Evolutionary conservation across 2,888 invertebrate species (phyloP).

Genomic region (Odiellus spinosus): DNA sequence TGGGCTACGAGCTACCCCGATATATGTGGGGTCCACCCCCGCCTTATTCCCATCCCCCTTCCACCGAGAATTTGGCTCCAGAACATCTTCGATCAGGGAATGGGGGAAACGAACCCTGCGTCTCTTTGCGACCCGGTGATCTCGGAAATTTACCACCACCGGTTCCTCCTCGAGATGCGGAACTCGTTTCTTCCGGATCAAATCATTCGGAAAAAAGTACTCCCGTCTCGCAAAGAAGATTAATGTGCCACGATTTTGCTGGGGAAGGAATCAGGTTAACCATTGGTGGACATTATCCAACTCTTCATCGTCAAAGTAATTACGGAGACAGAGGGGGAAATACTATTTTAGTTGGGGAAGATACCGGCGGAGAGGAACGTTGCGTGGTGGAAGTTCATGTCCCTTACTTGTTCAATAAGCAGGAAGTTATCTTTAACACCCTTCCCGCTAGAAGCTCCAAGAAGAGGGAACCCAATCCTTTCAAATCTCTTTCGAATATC

Average conservation of each 20-base stretch:
- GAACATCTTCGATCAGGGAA: slow-evolving; percentile 3
- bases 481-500: slow-evolving; percentile 18
- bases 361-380: slow-evolving; percentile 10
- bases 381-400: slow-evolving; percentile 20
- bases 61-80: slow-evolving; percentile 10
- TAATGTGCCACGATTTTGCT: slow-evolving; percentile 17
- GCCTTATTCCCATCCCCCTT: slow-evolving; percentile 42
- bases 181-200: slow-evolving; percentile 8
- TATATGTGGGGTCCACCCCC: slow-evolving; percentile 75
- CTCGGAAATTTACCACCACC: slow-evolving; percentile 1
- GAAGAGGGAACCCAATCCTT: slow-evolving; percentile 12
- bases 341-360: slow-evolving; percentile 3
- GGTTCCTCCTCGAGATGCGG: slow-evolving; percentile 5
- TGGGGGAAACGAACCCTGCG: not conserved
- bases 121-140: not conserved
- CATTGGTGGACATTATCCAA: slow-evolving; percentile 10
- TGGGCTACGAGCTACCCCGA: slow-evolving; percentile 12
- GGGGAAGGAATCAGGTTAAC: slow-evolving; percentile 17
- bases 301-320: slow-evolving; percentile 7
- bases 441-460: slow-evolving; percentile 14
- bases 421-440: slow-evolving; percentile 16
- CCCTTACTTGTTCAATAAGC: slow-evolving; percentile 15
- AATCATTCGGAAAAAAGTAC: slow-evolving; percentile 17
- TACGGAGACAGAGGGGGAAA: not conserved
- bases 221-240: slow-evolving; percentile 16